Percentiles rank a stretch among this genome's conserved stretches.
Conservation (phyloP, 2,888 invertebrate species). For the Auanema sp. region DNA sequence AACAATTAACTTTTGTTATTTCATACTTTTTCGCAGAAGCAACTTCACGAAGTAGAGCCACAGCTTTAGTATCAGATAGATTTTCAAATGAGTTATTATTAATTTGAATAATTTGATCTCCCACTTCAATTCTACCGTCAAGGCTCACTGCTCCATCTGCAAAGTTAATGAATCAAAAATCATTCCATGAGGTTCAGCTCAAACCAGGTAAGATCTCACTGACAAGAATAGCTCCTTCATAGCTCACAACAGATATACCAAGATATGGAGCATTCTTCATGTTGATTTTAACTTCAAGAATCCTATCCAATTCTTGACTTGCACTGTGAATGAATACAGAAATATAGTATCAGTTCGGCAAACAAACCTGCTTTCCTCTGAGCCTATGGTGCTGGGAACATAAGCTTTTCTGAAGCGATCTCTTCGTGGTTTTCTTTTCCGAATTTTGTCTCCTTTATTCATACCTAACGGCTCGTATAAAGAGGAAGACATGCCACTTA, state of each 20-base stretch:
- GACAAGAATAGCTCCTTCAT: conserved; percentile 56
- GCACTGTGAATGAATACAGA: conserved; percentile 12
- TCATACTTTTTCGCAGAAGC: conserved; percentile 38
- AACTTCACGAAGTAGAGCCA: conserved; percentile 42
- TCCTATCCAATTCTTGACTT: conserved; percentile 45
- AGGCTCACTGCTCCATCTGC: conserved; percentile 45
- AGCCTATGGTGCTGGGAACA: conserved; percentile 59
- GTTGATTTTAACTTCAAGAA: conserved; percentile 52
- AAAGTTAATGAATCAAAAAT: conserved; percentile 5
- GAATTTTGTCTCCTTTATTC: conserved; percentile 23
- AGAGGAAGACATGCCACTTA: conserved; percentile 29
- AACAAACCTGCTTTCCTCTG: conserved; percentile 50
- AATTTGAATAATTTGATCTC: conserved; percentile 60
- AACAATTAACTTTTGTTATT: not conserved
- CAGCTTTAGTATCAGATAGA: conserved; percentile 46
- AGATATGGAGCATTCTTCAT: conserved; percentile 45
- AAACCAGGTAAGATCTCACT: conserved; percentile 40
- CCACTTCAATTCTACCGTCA: conserved; percentile 53
- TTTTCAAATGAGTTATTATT: conserved; percentile 57
- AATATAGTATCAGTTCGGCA: not conserved
- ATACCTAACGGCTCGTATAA: conserved; percentile 35
- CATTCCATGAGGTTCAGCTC: not conserved
- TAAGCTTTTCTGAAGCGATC: conserved; percentile 49
- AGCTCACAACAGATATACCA: conserved; percentile 52
- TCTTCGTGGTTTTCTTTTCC: conserved; percentile 38